Conservation (phyloP, 2,113 vertebrate species). For the Emydura subglobosa region DNA sequence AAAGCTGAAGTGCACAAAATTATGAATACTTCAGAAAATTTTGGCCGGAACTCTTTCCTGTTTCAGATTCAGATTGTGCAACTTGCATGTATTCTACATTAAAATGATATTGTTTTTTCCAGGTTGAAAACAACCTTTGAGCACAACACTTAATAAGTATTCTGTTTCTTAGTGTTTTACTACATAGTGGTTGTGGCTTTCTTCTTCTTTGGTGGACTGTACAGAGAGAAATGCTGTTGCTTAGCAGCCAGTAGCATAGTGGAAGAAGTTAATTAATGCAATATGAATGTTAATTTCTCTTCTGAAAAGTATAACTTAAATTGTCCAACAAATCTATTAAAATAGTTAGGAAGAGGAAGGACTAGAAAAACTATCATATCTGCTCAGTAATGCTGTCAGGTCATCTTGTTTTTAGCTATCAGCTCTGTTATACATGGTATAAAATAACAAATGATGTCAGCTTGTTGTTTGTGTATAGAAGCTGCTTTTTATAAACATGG, state of each 20-base stretch:
- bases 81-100: background rate
- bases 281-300: background rate
- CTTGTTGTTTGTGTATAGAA: slow-evolving; percentile 48
- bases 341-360: background rate
- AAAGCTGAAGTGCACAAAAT: background rate
- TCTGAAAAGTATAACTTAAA: background rate
- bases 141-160: background rate
- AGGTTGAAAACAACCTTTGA: background rate
- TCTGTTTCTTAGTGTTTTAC: background rate
- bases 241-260: background rate
- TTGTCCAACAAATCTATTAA: background rate
- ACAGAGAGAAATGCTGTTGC: background rate
- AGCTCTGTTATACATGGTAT: background rate
- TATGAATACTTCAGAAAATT: background rate
- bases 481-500: slow-evolving; percentile 43
- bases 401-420: background rate
- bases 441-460: background rate
- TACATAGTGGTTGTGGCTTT: background rate
- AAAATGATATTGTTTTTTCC: background rate
- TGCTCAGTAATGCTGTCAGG: background rate
- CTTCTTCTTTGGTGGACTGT: accelerated
- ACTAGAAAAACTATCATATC: background rate
- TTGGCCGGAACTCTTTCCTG: background rate
- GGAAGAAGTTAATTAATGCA: background rate
- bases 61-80: background rate